Evolutionary conservation across 2,888 invertebrate species (phyloP).

Genomic region (Eurytoma adleriae): DNA sequence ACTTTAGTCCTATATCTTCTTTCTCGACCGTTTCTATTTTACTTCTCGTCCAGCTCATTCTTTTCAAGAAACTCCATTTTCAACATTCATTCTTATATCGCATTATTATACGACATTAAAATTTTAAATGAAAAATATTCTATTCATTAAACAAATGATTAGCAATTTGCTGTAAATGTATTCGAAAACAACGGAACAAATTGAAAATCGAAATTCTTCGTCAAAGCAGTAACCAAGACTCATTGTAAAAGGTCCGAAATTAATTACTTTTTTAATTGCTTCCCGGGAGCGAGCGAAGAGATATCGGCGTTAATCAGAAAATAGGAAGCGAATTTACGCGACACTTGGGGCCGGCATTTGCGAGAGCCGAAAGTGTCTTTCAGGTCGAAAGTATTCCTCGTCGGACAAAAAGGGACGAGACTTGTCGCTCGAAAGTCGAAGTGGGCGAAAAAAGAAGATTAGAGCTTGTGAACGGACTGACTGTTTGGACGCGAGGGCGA

Average conservation of each 20-base stretch:
- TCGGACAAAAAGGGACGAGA: constrained; percentile 11
- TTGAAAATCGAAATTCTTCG: neutral
- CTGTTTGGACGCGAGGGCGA: neutral
- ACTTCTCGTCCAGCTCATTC: neutral
- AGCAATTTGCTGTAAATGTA: no score
- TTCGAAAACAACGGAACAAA: no score
- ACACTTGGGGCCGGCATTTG: neutral
- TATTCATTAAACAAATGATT: neutral
- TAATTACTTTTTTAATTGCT: constrained; percentile 43
- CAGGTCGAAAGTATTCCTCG: neutral
- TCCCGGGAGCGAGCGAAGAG: neutral
- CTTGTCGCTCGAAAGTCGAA: neutral
- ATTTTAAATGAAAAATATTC: neutral
- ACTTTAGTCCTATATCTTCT: neutral
- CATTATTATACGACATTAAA: neutral
- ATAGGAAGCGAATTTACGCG: constrained; percentile 1
- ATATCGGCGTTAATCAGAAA: constrained; percentile 13
- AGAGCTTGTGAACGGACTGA: neutral
- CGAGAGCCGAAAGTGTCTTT: neutral
- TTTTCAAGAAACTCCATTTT: neutral
- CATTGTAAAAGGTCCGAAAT: neutral
- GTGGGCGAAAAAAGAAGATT: constrained; percentile 4
- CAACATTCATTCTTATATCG: neutral
- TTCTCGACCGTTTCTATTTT: neutral
- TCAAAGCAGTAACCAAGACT: neutral